Evolutionary conservation across 1,140 invertebrate genomes (phyloP).

Genomic region (Heliconius congener): DNA sequence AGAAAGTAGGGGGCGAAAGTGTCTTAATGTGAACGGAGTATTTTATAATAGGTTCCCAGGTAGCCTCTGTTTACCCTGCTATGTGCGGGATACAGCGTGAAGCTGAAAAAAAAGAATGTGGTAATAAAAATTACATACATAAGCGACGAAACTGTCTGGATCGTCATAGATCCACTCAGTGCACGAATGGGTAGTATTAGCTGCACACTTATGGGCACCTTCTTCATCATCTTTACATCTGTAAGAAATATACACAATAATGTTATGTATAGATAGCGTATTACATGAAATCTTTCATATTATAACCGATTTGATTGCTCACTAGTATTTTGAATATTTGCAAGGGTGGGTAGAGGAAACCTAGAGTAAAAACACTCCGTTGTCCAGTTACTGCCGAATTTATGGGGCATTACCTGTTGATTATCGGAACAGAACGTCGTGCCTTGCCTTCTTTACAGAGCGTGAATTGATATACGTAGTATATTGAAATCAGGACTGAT

Average conservation of each 20-base stretch:
- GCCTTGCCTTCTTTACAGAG: too few species aligned
- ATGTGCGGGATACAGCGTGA: too few species aligned
- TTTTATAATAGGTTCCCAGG: too few species aligned
- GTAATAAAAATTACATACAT: slow-evolving; percentile 40
- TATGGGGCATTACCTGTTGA: background rate
- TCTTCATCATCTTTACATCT: slow-evolving; percentile 30
- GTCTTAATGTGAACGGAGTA: too few species aligned
- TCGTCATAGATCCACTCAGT: slow-evolving; percentile 54
- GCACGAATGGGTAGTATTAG: slow-evolving; percentile 38
- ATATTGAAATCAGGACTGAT: too few species aligned
- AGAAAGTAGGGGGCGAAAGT: too few species aligned
- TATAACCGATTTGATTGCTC: too few species aligned
- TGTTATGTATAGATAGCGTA: too few species aligned
- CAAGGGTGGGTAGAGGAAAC: background rate
- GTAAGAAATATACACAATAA: background rate
- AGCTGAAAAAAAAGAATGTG: background rate
- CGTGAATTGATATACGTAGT: too few species aligned
- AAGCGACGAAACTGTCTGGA: slow-evolving; percentile 55
- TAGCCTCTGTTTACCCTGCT: too few species aligned
- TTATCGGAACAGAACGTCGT: too few species aligned
- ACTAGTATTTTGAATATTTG: background rate
- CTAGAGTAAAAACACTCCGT: background rate
- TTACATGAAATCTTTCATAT: too few species aligned
- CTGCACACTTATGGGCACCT: slow-evolving; percentile 6
- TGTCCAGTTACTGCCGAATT: background rate